Evolutionary conservation across 1,140 invertebrate species (phyloP).

Genomic region (Bombus balteatus): DNA sequence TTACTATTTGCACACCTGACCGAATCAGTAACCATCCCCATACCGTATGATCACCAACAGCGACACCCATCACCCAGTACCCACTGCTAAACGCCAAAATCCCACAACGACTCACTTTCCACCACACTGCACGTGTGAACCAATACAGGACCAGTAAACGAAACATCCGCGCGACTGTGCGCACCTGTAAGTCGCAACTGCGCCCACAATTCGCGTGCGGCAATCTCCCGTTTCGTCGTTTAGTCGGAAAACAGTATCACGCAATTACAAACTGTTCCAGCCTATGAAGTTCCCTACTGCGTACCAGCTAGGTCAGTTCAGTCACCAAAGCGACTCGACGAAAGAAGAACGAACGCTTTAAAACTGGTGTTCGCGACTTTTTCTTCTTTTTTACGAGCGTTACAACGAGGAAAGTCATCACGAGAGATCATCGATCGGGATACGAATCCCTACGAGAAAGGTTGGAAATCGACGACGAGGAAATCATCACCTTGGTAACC

Average conservation of each 20-base stretch:
- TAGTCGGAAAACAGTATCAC: conserved; percentile 34
- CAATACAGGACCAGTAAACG: neutral
- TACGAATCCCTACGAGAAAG: conserved; percentile 19
- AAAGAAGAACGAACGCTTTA: neutral
- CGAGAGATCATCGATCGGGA: conserved; percentile 50
- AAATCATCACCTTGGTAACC: conserved; percentile 72
- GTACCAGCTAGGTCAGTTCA: neutral
- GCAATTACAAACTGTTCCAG: conserved; percentile 39
- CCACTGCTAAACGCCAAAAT: neutral
- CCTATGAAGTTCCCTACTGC: neutral
- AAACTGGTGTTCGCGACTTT: too few relatives aligned
- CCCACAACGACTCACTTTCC: neutral
- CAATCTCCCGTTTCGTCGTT: conserved; percentile 35
- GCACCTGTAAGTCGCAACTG: conserved; percentile 40
- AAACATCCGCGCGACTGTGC: neutral
- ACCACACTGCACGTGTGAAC: neutral
- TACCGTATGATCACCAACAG: neutral
- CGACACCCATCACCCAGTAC: neutral
- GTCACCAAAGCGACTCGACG: neutral
- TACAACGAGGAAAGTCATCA: neutral
- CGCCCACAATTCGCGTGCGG: conserved; percentile 64
- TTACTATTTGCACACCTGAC: neutral
- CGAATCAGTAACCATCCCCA: neutral
- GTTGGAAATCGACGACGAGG: conserved; percentile 16
- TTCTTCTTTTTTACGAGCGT: neutral